Evolutionary conservation across 2,888 invertebrate species (phyloP), one percentile per base, ranked within the genome.

Genomic region (Allophyes oxyacanthae): DNA sequence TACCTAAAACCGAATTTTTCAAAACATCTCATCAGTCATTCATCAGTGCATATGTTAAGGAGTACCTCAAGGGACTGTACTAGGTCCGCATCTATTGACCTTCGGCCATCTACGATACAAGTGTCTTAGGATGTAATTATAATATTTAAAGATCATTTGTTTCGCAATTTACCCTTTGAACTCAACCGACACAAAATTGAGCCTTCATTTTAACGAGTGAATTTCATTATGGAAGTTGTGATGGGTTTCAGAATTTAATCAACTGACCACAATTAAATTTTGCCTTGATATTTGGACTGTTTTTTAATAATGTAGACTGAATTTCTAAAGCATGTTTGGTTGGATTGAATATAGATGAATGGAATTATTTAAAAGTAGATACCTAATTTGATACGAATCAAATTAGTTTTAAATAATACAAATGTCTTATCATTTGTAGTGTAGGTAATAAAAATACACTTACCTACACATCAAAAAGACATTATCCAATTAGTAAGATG

Each of bases 111-210:
- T 32, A 7, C 45, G 34, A 15, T 41, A 38, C 37, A 51, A 36
- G 13, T 28, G 53, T 51, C 26, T 59, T 53, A 56, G 32, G 20
- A 50, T 26, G 49, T 60, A 26, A 73, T 60, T 57, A 52, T 11
- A 63, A 68, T 64, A 68, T 61, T 53, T 41, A 64, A 62, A 55
- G 58, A 61, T 58, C 46, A 75, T 61, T 55, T 58, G 54, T 75
- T 71, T 75, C 60, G 53, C 50, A 64, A 75, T 15, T 44, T 45
- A 38, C 55, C 59, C 54, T 58, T 53, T 61, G 64, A 72, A 54
- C 56, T 58, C 50, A 15, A 49, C 32, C 45, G 65, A 36, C 46
- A 54, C 11, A 54, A 37, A 51, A 58, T 51, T 43, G 13, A 54
- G 20, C 75, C 72, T 72, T 70, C 54, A 36, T 44, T 14, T 56